Base-by-base conservation (phyloP, 2,113 vertebrate genomes). In the Dolichallabes microphthalmus region DNA sequence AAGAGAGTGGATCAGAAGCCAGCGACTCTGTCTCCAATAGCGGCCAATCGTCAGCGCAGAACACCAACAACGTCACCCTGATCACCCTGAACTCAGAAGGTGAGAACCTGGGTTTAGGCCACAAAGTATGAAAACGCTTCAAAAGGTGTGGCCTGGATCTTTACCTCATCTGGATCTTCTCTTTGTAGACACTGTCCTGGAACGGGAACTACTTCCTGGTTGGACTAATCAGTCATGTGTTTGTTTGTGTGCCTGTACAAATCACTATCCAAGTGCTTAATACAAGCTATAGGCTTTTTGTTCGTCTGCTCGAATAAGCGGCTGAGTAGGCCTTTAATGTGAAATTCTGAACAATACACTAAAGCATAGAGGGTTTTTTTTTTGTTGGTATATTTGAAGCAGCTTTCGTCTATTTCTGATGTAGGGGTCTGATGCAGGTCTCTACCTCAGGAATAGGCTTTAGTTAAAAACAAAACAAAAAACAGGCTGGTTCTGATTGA, bases 11-110 rank as follows among this genome's bases (percentile, higher is more conserved):
- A 32, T 99, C 98, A 0, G 98, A 98, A 91, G 96, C 97, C 92
- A 98, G 98, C 19, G 98, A 99, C 91, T 96, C 97, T 0, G 92
- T 98, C 82, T 98, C 98, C 87, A 98, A 95, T 90, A 96, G 96
- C 0, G 97, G 98, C 55, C 95, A 97, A 78, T 88, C 93, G 0
- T 94, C 92, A 55, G 94, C 94, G 30, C 97, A 93, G 90, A 96
- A 95, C 20, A 95, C 96, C 74, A 98, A 95, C 94, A 99, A 99
- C 11, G 96, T 99, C 87, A 99, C 98, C 0, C 96, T 99, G 75
- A 99, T 99, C 92, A 99, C 98, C 0, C 94, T 99, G 82, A 99
- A 99, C 92, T 95, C 97, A 0, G 98, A 99, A 95, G 98, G 98
- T 99, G 94, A 0, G 93, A 82, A 4, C 27, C 32, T 30, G 9